Conservation (phyloP, 2,113 vertebrate species). For the Poeciliopsis occidentalis region DNA sequence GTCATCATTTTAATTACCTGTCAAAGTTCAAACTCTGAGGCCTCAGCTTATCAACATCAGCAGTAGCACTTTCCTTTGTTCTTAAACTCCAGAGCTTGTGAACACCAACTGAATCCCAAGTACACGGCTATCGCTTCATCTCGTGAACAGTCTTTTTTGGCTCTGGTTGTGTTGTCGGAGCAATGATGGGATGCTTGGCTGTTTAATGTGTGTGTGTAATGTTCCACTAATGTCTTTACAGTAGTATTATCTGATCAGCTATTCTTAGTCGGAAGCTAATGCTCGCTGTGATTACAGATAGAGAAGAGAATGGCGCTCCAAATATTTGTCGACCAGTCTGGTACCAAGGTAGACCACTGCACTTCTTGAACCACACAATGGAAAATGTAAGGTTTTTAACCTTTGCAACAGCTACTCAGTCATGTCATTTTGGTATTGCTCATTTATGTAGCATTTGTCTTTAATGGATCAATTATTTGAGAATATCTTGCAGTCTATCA, state of each 20-base stretch:
- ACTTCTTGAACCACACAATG: conserved; percentile 22
- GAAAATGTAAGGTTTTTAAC: conserved; percentile 50
- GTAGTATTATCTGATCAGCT: conserved; percentile 71
- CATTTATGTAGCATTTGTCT: conserved; percentile 11
- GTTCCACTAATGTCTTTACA: conserved; percentile 68
- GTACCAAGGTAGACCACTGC: conserved; percentile 28
- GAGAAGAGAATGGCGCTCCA: conserved; percentile 50
- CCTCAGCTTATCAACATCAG: conserved; percentile 56
- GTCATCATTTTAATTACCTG: conserved; percentile 23
- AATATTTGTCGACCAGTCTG: conserved; percentile 44
- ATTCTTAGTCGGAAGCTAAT: conserved; percentile 55
- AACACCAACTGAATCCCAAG: conserved; percentile 43
- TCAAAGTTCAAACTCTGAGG: conserved; percentile 24
- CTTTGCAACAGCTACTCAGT: conserved; percentile 26
- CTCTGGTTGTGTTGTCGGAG: conserved; percentile 55
- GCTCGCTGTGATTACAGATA: conserved; percentile 55
- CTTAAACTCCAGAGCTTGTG: conserved; percentile 26
- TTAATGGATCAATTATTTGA: neutral
- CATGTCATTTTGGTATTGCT: conserved; percentile 15
- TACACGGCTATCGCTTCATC: conserved; percentile 51
- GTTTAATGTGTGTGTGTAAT: conserved; percentile 69
- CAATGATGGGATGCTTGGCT: conserved; percentile 58
- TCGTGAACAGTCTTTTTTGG: conserved; percentile 53
- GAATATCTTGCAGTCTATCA: conserved; percentile 3
- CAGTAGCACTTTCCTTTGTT: conserved; percentile 49